These are phyloP conservation scores for Otolemur crassicaudatus DNA, from an alignment of 2,797 vertebrate species.

Conservation along the genomic window DNA sequence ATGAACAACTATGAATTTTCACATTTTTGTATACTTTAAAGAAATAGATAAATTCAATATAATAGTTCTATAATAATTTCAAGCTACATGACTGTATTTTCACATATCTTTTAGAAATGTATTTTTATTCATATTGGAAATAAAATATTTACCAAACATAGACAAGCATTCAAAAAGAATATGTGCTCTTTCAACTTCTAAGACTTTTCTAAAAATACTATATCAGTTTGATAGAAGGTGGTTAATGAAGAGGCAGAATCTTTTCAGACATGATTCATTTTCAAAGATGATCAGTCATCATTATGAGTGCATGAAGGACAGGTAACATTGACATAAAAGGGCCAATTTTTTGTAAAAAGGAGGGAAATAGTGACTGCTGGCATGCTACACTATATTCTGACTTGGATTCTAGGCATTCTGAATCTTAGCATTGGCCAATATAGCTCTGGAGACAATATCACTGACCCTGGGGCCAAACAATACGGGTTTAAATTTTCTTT, in stretches of 20 bases:
- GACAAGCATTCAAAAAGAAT: slow-evolving; percentile 31
- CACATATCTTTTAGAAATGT: background rate
- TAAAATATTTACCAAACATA: slow-evolving; percentile 37
- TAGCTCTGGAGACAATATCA: background rate
- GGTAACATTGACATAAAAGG: background rate
- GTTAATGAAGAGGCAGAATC: slow-evolving; percentile 18
- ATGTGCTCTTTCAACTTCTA: slow-evolving; percentile 20
- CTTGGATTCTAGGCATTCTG: background rate
- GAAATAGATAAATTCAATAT: background rate
- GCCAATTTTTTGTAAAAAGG: background rate
- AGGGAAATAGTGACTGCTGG: background rate
- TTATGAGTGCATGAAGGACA: background rate
- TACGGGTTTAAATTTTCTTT: background rate
- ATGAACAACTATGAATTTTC: background rate
- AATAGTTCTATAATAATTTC: slow-evolving; percentile 33
- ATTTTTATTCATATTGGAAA: slow-evolving; percentile 25
- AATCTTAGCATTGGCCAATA: background rate
- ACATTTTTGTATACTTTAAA: background rate
- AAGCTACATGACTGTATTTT: slow-evolving; percentile 12
- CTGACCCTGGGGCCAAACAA: background rate
- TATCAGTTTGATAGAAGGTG: background rate
- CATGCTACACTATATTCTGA: background rate
- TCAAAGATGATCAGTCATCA: slow-evolving; percentile 31
- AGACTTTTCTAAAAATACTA: slow-evolving; percentile 38
- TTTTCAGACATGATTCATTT: slow-evolving; percentile 44